phyloP scores from a whole-genome alignment of 2,888 invertebrate species.

The Heliconius ismenius region DNA sequence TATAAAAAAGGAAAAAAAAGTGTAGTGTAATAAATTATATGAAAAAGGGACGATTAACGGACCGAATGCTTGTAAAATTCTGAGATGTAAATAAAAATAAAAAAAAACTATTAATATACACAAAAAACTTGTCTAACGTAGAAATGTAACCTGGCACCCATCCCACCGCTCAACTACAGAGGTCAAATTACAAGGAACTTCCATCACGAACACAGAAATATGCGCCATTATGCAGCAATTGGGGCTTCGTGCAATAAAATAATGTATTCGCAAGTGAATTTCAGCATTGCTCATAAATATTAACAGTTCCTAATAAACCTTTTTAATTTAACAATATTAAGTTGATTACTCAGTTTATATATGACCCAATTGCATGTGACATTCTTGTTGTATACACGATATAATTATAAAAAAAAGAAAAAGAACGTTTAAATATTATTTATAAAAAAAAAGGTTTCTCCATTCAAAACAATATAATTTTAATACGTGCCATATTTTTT shows the following conservation, averaged over 20 bases:
- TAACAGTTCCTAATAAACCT: constrained; percentile 8
- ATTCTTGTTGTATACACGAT: background rate
- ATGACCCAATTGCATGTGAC: constrained; percentile 7
- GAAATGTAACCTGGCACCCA: background rate
- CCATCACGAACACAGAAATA: constrained; percentile 5
- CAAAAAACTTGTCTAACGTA: background rate
- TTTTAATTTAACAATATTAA: background rate
- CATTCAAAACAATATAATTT: background rate
- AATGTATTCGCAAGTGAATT: constrained; percentile 17
- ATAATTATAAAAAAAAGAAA: background rate
- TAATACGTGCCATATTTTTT: constrained; percentile 17
- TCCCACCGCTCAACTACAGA: background rate
- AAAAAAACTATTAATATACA: no score
- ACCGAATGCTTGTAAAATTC: no score
- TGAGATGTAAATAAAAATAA: no score
- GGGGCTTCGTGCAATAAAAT: constrained; percentile 13
- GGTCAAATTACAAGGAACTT: constrained; percentile 9
- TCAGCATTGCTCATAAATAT: constrained; percentile 16
- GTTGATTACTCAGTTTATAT: constrained; percentile 7
- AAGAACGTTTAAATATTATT: background rate
- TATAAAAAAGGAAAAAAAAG: no score
- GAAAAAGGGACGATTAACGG: no score
- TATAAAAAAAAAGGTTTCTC: background rate
- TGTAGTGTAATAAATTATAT: no score
- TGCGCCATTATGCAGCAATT: constrained; percentile 20